These are phyloP conservation scores for Pristionchus mayeri DNA, from an alignment of 2,888 invertebrate species.

Conservation along the genomic window DNA sequence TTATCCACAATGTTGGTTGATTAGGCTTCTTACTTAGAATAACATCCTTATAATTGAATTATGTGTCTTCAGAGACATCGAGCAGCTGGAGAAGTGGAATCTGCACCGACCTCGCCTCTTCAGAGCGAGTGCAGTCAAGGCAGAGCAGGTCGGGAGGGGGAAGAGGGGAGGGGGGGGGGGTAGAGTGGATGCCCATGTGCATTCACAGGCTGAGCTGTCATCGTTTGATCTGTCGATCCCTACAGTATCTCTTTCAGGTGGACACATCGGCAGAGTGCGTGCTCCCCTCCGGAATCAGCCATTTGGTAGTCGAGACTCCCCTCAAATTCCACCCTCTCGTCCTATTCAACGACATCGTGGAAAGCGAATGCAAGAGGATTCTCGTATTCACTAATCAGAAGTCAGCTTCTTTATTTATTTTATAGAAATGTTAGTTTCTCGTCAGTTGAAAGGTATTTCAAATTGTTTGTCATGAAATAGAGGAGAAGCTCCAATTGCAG, in stretches of 20 bases:
- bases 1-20: too few species aligned
- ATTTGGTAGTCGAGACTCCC: constrained; percentile 13
- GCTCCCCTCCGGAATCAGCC: constrained; percentile 33
- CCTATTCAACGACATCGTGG: constrained; percentile 41
- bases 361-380: constrained; percentile 37
- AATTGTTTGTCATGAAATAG: neutral
- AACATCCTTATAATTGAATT: too few species aligned
- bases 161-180: too few species aligned
- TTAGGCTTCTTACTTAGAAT: too few species aligned
- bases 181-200: too few species aligned
- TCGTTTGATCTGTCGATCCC: too few species aligned
- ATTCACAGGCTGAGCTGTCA: too few species aligned
- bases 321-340: constrained; percentile 47
- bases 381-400: constrained; percentile 53
- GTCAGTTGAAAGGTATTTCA: too few species aligned
- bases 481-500: constrained; percentile 45
- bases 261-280: constrained; percentile 46
- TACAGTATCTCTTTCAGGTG: constrained; percentile 37
- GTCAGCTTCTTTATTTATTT: neutral
- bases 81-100: constrained; percentile 89
- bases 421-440: too few species aligned
- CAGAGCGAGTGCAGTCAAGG: constrained; percentile 64
- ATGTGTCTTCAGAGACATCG: constrained; percentile 92
- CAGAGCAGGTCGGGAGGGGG: constrained; percentile 24
- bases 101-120: constrained; percentile 94